phyloP scores from a whole-genome alignment of 2,113 vertebrate genomes.

The Sinosuthora webbiana region DNA sequence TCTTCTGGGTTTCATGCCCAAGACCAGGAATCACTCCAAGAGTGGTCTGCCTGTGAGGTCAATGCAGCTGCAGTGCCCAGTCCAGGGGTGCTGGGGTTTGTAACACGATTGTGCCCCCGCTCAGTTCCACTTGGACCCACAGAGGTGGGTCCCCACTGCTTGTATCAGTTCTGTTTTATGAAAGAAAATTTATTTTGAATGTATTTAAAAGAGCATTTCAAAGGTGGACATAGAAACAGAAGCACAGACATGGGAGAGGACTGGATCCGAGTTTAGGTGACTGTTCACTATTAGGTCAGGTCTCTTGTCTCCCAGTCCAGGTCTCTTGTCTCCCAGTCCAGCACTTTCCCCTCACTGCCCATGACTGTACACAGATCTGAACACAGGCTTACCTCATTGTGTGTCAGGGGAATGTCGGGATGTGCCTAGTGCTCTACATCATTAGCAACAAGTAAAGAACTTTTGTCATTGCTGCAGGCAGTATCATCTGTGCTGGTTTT shows the following conservation, averaged over 20 bases:
- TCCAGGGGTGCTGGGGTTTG: not conserved
- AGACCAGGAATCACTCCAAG: rapidly evolving
- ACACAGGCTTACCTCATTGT: not conserved
- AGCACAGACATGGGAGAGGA: not conserved
- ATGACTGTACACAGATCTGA: rapidly evolving
- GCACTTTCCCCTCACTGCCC: not conserved
- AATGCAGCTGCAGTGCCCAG: not conserved
- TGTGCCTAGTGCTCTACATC: not conserved
- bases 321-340: not conserved
- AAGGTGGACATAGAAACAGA: not conserved
- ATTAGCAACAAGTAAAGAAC: not conserved
- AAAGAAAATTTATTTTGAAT: not conserved
- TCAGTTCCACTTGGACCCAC: rapidly evolving
- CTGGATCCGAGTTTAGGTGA: not conserved
- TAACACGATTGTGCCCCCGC: rapidly evolving
- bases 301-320: not conserved
- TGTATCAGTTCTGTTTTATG: not conserved
- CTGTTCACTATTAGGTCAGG: rapidly evolving
- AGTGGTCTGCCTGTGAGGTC: not conserved
- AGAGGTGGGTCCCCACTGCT: not conserved
- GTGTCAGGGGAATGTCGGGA: rapidly evolving
- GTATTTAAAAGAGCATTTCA: not conserved
- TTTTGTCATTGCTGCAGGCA: constrained; percentile 1
- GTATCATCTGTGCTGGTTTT: not conserved
- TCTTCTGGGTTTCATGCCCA: not conserved